Percentiles rank a stretch among this genome's conserved stretches.
Evolutionary conservation across 1,140 invertebrate species (phyloP).

Genomic region (Drepana arcuata): DNA sequence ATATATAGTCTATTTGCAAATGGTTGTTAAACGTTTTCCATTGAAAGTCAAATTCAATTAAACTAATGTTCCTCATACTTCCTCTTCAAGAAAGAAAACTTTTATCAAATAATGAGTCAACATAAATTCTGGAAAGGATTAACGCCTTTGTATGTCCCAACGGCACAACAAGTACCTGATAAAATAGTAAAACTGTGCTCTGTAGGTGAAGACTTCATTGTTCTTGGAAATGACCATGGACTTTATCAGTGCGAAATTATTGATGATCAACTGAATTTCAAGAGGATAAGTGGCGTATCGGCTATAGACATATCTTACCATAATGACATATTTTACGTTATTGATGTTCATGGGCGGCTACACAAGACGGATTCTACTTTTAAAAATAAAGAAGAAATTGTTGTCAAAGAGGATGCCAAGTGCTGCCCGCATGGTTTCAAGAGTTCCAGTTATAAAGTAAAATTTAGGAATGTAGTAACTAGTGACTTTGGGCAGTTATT

Average conservation of each 20-base stretch:
- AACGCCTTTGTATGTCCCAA: slow-evolving; percentile 37
- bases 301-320: slow-evolving; percentile 77
- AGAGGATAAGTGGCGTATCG: slow-evolving; percentile 50
- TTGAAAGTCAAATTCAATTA: too few species aligned
- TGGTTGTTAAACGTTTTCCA: too few species aligned
- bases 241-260: slow-evolving; percentile 55
- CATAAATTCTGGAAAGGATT: slow-evolving; percentile 64
- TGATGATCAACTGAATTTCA: slow-evolving; percentile 46
- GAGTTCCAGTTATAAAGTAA: slow-evolving; percentile 74
- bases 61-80: slow-evolving; percentile 36
- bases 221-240: slow-evolving; percentile 58
- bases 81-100: slow-evolving; percentile 25
- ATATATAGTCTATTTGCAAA: too few species aligned
- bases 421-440: slow-evolving; percentile 77
- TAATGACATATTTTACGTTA: slow-evolving; percentile 74
- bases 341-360: slow-evolving; percentile 75
- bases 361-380: slow-evolving; percentile 73
- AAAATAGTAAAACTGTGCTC: slow-evolving; percentile 63
- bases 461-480: slow-evolving; percentile 75
- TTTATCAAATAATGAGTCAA: slow-evolving; percentile 52
- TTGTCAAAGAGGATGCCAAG: slow-evolving; percentile 76
- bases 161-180: slow-evolving; percentile 52
- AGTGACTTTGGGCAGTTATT: slow-evolving; percentile 76
- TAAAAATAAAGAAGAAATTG: slow-evolving; percentile 73
- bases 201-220: slow-evolving; percentile 48